Base-by-base conservation (phyloP, 2,113 vertebrate genomes). In the Asarcornis scutulata region DNA sequence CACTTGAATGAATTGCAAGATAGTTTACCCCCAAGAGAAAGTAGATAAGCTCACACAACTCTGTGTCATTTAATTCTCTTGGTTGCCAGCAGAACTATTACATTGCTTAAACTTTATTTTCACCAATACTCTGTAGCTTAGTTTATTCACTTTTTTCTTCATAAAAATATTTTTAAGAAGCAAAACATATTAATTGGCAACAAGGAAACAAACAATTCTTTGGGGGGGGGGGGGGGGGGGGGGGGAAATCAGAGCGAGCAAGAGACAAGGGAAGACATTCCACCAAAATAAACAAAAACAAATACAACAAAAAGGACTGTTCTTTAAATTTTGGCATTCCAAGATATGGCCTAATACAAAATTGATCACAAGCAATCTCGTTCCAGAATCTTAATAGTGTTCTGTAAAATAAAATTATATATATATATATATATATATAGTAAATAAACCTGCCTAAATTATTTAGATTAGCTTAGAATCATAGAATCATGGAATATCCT, bases 361-460 rank as follows among this genome's bases (percentile, higher is more conserved):
- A 73, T 91, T 93, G 83, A 94, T 72, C 64, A 86, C 1, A 3
- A 67, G n/a, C 77, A 93, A 90, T 81, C 75, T 92, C 48, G 83
- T 93, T 88, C 42, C 29, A 93, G 48, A 83, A 91, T 78, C 52
- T 79, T 91, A 69, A 68, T 11, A 62, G n/a, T 89, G 67, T 89
- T 95, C 50, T 81, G 31, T 55, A 14, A 93, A 85, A 93, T 40
- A 40, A 88, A 93, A 93, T 72, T 4, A 12, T 40, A 40, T 40
- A 93, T 40, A 40, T 11, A 40, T 40, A 40, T 13, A 40, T 40
- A 40, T 13, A 40, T 40, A 94, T 40, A 40, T 83, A 93, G 88
- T 72, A 91, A 93, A 93, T 81, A 90, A 93, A 83, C 29, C 36
- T 60, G 16, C 23, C 58, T 94, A 88, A 91, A 95, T 92, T 95